phyloP scores from a whole-genome alignment of 2,888 invertebrate species.

The Mycalesis mineus region DNA sequence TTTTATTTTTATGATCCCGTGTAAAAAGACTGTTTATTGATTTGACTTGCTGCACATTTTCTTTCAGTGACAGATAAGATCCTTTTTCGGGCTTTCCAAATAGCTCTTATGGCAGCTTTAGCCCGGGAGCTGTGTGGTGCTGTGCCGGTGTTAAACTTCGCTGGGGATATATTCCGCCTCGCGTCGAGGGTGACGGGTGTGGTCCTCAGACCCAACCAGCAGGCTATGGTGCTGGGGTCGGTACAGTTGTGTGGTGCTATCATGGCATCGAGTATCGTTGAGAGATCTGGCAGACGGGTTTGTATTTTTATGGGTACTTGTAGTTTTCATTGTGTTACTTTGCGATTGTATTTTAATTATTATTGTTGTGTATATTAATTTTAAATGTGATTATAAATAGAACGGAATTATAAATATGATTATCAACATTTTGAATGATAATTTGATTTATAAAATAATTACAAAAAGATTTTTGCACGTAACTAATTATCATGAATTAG shows the following conservation, averaged over 20 bases:
- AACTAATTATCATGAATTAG: no score
- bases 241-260: constrained; percentile 35
- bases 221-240: constrained; percentile 36
- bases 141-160: constrained; percentile 38
- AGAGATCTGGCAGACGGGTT: constrained; percentile 37
- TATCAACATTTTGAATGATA: no score
- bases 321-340: no score
- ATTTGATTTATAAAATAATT: no score
- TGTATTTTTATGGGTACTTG: neutral
- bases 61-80: constrained; percentile 35
- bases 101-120: constrained; percentile 33
- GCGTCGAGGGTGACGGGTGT: constrained; percentile 31
- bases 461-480: no score
- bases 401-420: no score
- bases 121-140: constrained; percentile 40
- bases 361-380: no score
- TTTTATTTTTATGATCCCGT: no score
- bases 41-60: no score
- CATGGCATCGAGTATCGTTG: constrained; percentile 35
- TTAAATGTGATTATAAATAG: no score
- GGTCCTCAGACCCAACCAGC: constrained; percentile 35
- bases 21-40: no score
- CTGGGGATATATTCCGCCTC: constrained; percentile 37
- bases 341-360: no score
- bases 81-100: constrained; percentile 35